A percentile compares a stretch with the other conserved stretches of the same genome.
Evolutionary conservation across 2,888 invertebrate genomes (phyloP).

Genomic region (Drosophila algonquin): DNA sequence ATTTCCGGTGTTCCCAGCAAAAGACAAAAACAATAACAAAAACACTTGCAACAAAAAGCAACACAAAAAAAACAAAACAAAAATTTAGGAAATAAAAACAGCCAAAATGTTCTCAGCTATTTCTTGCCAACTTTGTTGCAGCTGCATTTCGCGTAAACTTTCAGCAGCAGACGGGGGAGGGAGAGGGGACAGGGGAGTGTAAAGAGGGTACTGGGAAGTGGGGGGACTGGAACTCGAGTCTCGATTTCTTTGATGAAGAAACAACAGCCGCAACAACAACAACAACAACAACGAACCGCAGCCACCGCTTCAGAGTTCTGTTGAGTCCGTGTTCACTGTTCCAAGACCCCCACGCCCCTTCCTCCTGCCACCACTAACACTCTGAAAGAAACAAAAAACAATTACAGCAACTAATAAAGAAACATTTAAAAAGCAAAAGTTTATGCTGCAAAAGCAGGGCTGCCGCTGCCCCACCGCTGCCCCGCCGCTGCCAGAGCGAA

Average conservation of each 20-base stretch:
- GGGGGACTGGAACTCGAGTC: slow-evolving; percentile 50
- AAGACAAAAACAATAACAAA: slow-evolving; percentile 42
- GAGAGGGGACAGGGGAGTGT: too few species aligned
- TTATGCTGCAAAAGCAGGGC: slow-evolving; percentile 55
- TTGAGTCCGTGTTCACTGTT: slow-evolving; percentile 30
- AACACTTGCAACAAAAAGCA: slow-evolving; percentile 19
- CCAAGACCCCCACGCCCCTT: not conserved
- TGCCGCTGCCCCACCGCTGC: not conserved
- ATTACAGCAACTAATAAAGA: slow-evolving; percentile 81
- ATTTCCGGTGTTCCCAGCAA: slow-evolving; percentile 71
- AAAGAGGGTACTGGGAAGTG: too few species aligned
- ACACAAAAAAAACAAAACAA: not conserved
- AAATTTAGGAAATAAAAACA: slow-evolving; percentile 24
- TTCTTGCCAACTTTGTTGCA: slow-evolving; percentile 51
- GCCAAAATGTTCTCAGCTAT: slow-evolving; percentile 32
- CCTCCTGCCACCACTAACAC: not conserved
- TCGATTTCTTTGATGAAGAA: slow-evolving; percentile 69
- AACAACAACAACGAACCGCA: slow-evolving; percentile 18
- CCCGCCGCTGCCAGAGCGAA: not conserved
- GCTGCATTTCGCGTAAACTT: slow-evolving; percentile 66
- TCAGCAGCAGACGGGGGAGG: slow-evolving; percentile 41
- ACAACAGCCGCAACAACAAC: slow-evolving; percentile 51
- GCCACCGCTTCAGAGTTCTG: slow-evolving; percentile 34
- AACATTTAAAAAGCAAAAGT: slow-evolving; percentile 81
- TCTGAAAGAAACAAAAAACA: slow-evolving; percentile 60